Base-by-base conservation (phyloP, 2,113 vertebrate species). In the Labeo catla region DNA sequence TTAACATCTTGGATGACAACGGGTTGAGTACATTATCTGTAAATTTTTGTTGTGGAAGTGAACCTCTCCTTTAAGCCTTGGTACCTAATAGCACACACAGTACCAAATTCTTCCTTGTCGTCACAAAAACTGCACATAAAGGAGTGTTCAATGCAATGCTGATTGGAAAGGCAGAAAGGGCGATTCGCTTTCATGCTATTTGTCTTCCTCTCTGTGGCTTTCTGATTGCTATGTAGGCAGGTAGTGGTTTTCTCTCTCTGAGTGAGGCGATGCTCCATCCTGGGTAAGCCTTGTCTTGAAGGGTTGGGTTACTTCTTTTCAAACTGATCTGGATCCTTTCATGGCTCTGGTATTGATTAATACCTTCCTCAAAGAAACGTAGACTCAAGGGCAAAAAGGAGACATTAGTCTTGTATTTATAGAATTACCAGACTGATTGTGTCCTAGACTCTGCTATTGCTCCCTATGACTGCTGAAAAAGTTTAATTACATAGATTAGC, bases 321-420 rank as follows among this genome's bases (percentile, higher is more conserved):
- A 73, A 89, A 90, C 84, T 89, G 68, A 83, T 88, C 90, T 84
- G 87, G 84, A 74, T 87, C 91, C 91, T 57, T 72, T 91, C 93
- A 93, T 92, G 89, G 92, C 92, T 59, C 49, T 77, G 91, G 12
- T 77, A 89, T 93, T 74, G 92, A 94, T 95, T 92, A 87, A 92
- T 85, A 76, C 90, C 90, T 84, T 82, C 82, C 86, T 87, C 73
- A 57, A 81, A 84, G 86, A 89, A 93, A 84, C 50, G 16, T 76
- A 92, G 84, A 91, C 86, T 83, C 87, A 87, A 23, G 85, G 92
- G 77, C 88, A 89, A 90, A 65, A 66, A 86, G 34, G 80, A 88
- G 86, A 65, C 86, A 66, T 84, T 84, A 88, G 3, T 68, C 9
- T 57, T 39, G 61, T 91, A 90, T 91, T 91, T 90, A 86, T 89